Conservation (phyloP, 2,113 vertebrate genomes). For the Ia io region DNA sequence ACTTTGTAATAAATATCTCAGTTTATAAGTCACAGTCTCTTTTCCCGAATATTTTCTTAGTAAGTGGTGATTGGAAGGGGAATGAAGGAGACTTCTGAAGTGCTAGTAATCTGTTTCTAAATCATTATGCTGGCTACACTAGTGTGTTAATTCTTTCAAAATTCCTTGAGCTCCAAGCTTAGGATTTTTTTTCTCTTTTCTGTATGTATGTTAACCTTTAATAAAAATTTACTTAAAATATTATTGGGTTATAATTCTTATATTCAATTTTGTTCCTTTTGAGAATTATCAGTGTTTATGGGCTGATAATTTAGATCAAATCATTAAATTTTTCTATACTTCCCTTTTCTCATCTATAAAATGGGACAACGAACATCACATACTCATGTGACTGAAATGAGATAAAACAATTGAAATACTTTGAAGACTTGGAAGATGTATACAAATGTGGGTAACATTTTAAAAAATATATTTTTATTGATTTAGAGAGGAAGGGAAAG, state of each 20-base stretch:
- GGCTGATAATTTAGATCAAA: background rate
- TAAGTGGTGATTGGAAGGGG: background rate
- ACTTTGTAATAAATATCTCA: background rate
- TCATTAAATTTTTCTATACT: background rate
- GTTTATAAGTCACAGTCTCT: background rate
- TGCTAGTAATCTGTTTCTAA: background rate
- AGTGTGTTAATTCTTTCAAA: background rate
- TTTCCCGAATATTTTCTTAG: background rate
- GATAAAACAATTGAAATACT: background rate
- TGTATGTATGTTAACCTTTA: background rate
- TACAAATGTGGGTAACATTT: background rate
- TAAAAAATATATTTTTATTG: background rate
- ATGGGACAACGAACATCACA: background rate
- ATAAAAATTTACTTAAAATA: background rate
- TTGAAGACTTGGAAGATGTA: background rate
- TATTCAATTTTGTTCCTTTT: background rate
- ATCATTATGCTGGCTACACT: background rate
- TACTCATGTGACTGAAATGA: background rate
- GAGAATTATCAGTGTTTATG: background rate
- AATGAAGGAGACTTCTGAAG: background rate
- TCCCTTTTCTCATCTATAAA: conserved; percentile 40
- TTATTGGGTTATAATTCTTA: background rate
- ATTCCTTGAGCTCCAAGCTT: background rate
- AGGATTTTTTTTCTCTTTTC: background rate
- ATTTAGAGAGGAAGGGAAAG: too few species aligned